phyloP scores from a whole-genome alignment of 1,140 invertebrate species.

The Megathymus violae region DNA sequence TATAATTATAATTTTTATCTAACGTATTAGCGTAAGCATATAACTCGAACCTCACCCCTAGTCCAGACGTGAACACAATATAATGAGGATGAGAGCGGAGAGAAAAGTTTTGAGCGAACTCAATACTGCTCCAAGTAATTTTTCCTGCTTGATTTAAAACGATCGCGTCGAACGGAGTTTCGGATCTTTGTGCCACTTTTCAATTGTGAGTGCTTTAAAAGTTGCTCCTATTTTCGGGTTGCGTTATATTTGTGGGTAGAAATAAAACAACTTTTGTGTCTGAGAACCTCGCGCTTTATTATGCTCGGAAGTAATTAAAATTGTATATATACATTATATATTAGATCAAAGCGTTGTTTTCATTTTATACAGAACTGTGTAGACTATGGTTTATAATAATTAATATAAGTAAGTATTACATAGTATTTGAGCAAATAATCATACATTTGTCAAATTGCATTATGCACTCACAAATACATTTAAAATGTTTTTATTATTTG shows the following conservation, averaged over 20 bases:
- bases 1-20: too few species aligned
- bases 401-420: too few species aligned
- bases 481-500: too few species aligned
- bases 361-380: too few species aligned
- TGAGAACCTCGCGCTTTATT: neutral
- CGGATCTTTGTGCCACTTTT: conserved; percentile 57
- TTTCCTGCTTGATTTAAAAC: conserved; percentile 78
- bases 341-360: too few species aligned
- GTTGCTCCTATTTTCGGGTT: conserved; percentile 24
- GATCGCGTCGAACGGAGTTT: conserved; percentile 67
- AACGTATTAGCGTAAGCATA: neutral
- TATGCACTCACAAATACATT: too few species aligned
- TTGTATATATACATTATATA: neutral
- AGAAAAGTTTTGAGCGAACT: conserved; percentile 74
- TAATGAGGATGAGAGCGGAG: conserved; percentile 72
- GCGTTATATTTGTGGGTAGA: conserved; percentile 13
- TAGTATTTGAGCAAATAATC: too few species aligned
- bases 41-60: conserved; percentile 7
- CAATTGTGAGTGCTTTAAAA: conserved; percentile 46
- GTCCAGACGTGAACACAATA: conserved; percentile 78
- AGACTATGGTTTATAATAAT: too few species aligned
- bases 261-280: conserved; percentile 27
- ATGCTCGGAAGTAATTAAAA: neutral
- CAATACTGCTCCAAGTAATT: conserved; percentile 76
- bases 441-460: too few species aligned